Percentiles rank a stretch among this genome's conserved stretches.
Conservation (phyloP, 2,888 invertebrate genomes). For the Cosmia pyralina region DNA sequence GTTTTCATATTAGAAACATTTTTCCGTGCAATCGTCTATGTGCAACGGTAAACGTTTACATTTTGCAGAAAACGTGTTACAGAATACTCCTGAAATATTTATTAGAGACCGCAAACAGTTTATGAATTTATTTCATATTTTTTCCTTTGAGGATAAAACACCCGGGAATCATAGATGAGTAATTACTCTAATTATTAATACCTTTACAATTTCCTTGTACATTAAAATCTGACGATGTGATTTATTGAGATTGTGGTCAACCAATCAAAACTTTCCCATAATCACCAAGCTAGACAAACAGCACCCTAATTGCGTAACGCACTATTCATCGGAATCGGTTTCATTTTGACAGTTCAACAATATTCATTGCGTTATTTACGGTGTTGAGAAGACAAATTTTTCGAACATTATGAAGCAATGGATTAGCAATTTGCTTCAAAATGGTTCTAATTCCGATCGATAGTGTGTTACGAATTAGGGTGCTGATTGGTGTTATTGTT, state of each 20-base stretch:
- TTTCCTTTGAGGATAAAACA: slow-evolving; percentile 2
- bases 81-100: background rate
- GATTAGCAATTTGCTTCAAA: too few relatives aligned
- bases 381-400: too few relatives aligned
- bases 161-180: background rate
- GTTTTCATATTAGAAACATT: background rate
- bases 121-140: background rate
- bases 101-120: slow-evolving; percentile 3
- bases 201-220: background rate
- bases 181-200: slow-evolving; percentile 5
- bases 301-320: too few relatives aligned
- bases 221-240: slow-evolving; percentile 3
- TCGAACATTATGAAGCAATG: too few relatives aligned
- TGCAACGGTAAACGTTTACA: background rate
- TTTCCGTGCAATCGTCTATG: background rate
- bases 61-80: slow-evolving; percentile 8
- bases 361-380: too few relatives aligned
- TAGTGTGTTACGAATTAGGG: too few relatives aligned
- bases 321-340: too few relatives aligned
- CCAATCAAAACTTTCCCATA: background rate
- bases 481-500: too few relatives aligned
- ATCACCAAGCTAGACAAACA: too few relatives aligned
- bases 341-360: too few relatives aligned
- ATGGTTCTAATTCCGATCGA: too few relatives aligned
- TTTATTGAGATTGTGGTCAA: slow-evolving; percentile 1